These are phyloP conservation scores for Bos taurus DNA, from an alignment of 2,113 vertebrate species.

Conservation along the genomic window DNA sequence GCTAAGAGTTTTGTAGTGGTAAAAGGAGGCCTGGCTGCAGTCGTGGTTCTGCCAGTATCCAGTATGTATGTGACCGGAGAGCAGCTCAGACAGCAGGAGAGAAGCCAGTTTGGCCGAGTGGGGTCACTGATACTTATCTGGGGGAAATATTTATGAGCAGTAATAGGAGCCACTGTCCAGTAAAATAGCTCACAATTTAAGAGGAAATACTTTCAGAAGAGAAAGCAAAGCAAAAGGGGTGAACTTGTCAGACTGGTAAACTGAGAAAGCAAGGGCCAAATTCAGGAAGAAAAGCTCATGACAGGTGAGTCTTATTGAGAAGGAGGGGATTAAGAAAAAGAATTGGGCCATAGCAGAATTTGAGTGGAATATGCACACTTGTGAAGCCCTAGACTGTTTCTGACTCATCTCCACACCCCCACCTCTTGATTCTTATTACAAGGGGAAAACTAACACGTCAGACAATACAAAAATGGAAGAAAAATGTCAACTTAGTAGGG, in stretches of 20 bases:
- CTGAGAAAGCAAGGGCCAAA: background rate
- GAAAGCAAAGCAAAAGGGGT: background rate
- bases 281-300: background rate
- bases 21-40: background rate
- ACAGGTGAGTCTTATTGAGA: background rate
- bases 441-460: background rate
- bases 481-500: background rate
- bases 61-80: accelerated
- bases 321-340: background rate
- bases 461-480: background rate
- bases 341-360: background rate
- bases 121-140: background rate
- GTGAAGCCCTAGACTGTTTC: background rate
- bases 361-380: background rate
- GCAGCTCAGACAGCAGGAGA: background rate
- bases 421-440: background rate
- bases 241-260: background rate
- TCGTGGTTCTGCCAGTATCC: background rate
- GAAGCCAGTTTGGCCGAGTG: background rate
- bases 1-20: background rate
- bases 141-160: background rate
- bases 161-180: background rate
- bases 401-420: background rate
- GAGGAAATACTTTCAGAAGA: background rate
- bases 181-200: background rate